Base-by-base conservation (phyloP, 2,113 vertebrate genomes). In the Peucedramus taeniatus region DNA sequence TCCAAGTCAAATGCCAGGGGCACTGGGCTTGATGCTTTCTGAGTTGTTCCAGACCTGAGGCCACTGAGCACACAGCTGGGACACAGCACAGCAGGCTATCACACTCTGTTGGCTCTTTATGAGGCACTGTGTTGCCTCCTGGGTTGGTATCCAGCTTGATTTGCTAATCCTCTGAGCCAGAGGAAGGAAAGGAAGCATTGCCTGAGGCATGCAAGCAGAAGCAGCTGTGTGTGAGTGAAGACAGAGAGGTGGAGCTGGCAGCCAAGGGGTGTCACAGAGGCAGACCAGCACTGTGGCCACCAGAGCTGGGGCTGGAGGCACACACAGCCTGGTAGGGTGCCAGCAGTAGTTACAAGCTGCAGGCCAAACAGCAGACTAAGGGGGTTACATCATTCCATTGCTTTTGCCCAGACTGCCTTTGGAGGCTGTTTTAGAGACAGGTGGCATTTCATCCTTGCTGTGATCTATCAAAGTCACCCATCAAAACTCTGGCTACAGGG, bases 21-120 rank as follows among this genome's bases (percentile, higher is more conserved):
- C 42, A 24, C 26, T 37, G 65, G 44, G 17, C 44, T 79, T 0
- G 0, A 18, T 4, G 6, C 15, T 40, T 44, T 51, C 47, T 39
- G 9, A 69, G 13, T 35, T 88, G 24, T 57, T 92, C 39, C 80
- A 72, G 35, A 24, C 20, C 17, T 2, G 3, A 27, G 35, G 28
- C 45, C 49, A 54, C 49, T 60, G 44, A 37, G 16, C 33, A 71
- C 57, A 18, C 35, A 76, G 71, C 53, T 56, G 68, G 68, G 27
- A 57, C 20, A 6, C 7, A 35, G 61, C 44, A 23, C 39, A 75
- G 17, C 3, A 0, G 42, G 45, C 44, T 50, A 5, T 40, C 53
- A 64, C 40, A 57, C 54, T 4, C 18, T 24, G 4, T 19, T 6
- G 3, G 40, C 49, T 76, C 40, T 83, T 86, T 37, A 21, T 26